Percentiles rank a stretch among this genome's conserved stretches.
Evolutionary conservation across 2,113 vertebrate species (phyloP).

Genomic region (Sturnira hondurensis): DNA sequence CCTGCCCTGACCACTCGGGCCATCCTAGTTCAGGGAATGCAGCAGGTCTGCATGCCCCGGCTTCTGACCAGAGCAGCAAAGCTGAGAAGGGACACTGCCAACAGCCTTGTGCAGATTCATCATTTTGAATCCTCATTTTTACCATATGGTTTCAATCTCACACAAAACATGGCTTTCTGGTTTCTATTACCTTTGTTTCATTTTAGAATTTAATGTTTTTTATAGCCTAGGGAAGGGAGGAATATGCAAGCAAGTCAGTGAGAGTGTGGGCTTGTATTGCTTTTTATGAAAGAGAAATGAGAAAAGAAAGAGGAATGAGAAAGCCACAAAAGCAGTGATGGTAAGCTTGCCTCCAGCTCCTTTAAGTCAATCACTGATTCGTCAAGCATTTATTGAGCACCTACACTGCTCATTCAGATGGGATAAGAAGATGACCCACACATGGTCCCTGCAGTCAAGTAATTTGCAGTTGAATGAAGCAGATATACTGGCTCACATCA

Average conservation of each 20-base stretch:
- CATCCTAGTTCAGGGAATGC: not conserved
- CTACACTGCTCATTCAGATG: not conserved
- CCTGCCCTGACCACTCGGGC: not conserved
- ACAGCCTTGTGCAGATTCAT: conserved; percentile 62
- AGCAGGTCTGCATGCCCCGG: not conserved
- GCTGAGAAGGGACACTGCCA: conserved; percentile 56
- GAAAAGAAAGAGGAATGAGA: not conserved
- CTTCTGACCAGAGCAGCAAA: not conserved
- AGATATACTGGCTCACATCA: not conserved
- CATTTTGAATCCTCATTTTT: conserved; percentile 67
- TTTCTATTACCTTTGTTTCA: conserved; percentile 80
- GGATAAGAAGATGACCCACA: not conserved
- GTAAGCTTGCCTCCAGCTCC: not conserved
- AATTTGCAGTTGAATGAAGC: not conserved
- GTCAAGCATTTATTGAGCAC: not conserved
- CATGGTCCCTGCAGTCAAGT: not conserved
- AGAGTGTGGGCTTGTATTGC: conserved; percentile 59
- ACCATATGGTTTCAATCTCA: conserved; percentile 79
- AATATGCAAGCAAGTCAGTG: conserved; percentile 64
- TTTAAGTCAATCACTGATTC: not conserved
- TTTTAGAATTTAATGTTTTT: conserved; percentile 77
- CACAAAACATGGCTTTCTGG: conserved; percentile 77
- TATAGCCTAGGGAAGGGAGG: conserved; percentile 72
- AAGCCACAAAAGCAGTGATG: not conserved
- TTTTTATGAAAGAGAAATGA: conserved; percentile 31